Base-by-base conservation (phyloP, 2,888 invertebrate genomes). In the Gnatocerus cornutus region DNA sequence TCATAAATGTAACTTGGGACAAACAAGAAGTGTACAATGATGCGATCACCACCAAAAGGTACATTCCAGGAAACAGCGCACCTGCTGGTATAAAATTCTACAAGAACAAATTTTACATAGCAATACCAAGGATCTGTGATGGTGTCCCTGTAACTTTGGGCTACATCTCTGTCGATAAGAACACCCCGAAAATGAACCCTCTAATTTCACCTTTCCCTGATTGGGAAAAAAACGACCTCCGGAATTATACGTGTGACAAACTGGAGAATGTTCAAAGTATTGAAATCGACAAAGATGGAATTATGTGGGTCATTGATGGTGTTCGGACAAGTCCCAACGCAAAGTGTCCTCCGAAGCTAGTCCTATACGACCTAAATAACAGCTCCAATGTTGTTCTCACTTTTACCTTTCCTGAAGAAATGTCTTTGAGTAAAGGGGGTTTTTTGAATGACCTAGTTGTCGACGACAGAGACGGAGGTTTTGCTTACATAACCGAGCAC, bases 181-280 rank as follows among this genome's bases (percentile, higher is more conserved):
- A 68, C 77, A 85, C 82, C 77, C 86, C 52, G 6, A 14, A 81
- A 58, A 87, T 87, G 33, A 87, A 89, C 70, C 88, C 88, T 29
- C 85, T 87, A 66, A 81, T 93, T 41, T 87, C 86, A 52, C 91
- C 93, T 4, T 93, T 89, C 83, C 93, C 93, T 68, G 90, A 86
- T 76, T 93, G 92, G 92, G 86, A 85, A 7, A 87, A 88, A 84
- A 92, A 93, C 80, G 84, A 72, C 21, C 53, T 64, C 29, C 29
- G 90, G 27, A 71, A 74, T 77, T 12, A 4, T 1, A 10, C 41
- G 1, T 93, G 93, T 82, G 81, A 83, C 4, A 89, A 90, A 3
- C 85, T 93, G 61, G 93, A 93, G 80, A 91, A 90, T 77, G 91
- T 93, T 10, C 91, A 92, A 80, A 90, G 90, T 73, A 87, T 93